phyloP scores from a whole-genome alignment of 2,113 vertebrate species.

The Phrynosoma platyrhinos region DNA sequence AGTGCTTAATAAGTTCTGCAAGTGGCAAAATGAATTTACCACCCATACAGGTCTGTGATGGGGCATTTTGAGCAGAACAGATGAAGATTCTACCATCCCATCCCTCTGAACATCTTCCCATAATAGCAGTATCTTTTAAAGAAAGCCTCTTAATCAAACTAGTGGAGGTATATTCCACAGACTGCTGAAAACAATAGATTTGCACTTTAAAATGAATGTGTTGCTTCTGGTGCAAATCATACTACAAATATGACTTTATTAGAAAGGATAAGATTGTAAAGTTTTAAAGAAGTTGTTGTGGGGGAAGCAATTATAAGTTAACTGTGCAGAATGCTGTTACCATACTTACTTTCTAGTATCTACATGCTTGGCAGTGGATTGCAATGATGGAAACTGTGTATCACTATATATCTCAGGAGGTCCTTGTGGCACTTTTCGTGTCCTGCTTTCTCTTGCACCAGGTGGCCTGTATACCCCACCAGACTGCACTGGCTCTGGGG shows the following conservation, averaged over 20 bases:
- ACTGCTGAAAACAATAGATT: not conserved
- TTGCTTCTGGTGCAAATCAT: conserved; percentile 1
- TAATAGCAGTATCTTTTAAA: not conserved
- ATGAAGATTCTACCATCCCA: not conserved
- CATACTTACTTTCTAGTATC: conserved; percentile 93
- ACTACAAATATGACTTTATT: not conserved
- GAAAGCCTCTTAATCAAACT: not conserved
- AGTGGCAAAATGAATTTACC: not conserved
- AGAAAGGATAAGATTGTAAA: conserved; percentile 8
- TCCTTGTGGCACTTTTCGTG: conserved; percentile 84
- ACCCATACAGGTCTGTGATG: not conserved
- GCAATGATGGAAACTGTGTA: conserved; percentile 93
- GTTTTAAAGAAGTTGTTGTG: not conserved
- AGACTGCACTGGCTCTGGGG: conserved; percentile 82
- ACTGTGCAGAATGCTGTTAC: not conserved
- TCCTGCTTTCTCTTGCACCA: conserved; percentile 85
- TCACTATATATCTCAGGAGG: conserved; percentile 96
- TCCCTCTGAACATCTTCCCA: not conserved
- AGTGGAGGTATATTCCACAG: not conserved
- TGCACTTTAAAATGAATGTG: not conserved
- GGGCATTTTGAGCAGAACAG: not conserved
- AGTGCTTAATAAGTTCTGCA: not conserved
- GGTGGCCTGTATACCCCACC: conserved; percentile 96
- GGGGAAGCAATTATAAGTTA: not conserved
- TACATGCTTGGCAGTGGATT: conserved; percentile 93